Conservation (phyloP, 1,140 invertebrate species). For the Carposina sasakii region DNA sequence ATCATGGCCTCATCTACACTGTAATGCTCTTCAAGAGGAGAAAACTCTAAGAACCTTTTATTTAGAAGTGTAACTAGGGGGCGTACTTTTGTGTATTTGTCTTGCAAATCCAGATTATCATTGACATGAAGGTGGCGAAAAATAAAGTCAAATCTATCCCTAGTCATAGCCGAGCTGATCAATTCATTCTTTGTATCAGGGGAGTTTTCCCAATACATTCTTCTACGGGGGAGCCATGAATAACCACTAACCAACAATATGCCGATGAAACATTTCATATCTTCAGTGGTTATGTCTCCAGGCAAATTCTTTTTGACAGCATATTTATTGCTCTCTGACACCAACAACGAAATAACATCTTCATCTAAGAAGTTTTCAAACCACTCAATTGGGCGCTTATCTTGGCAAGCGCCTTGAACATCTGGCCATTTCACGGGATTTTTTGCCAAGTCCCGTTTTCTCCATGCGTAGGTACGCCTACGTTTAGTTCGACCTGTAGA, state of each 20-base stretch:
- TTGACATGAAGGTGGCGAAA: too few species aligned
- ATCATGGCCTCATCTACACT: conserved; percentile 19
- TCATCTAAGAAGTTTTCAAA: not conserved
- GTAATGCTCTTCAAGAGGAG: conserved; percentile 17
- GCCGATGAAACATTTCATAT: too few species aligned
- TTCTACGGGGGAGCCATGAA: too few species aligned
- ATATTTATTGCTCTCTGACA: not conserved
- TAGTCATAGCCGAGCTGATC: not conserved
- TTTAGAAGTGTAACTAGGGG: conserved; percentile 13
- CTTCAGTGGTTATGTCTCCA: not conserved
- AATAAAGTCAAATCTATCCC: conserved; percentile 1
- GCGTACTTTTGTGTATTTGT: conserved; percentile 1
- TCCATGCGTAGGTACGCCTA: not conserved
- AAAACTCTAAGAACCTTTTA: conserved; percentile 16
- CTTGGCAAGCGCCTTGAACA: not conserved
- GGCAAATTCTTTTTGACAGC: not conserved
- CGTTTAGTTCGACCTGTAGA: not conserved
- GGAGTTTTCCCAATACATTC: too few species aligned
- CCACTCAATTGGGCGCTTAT: not conserved
- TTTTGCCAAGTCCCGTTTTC: not conserved
- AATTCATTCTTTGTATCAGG: not conserved
- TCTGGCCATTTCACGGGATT: not conserved
- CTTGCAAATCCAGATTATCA: not conserved
- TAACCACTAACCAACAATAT: too few species aligned
- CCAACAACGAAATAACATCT: not conserved